Conservation (phyloP, 1,140 invertebrate species). For the Proctacanthus coquilletti region DNA sequence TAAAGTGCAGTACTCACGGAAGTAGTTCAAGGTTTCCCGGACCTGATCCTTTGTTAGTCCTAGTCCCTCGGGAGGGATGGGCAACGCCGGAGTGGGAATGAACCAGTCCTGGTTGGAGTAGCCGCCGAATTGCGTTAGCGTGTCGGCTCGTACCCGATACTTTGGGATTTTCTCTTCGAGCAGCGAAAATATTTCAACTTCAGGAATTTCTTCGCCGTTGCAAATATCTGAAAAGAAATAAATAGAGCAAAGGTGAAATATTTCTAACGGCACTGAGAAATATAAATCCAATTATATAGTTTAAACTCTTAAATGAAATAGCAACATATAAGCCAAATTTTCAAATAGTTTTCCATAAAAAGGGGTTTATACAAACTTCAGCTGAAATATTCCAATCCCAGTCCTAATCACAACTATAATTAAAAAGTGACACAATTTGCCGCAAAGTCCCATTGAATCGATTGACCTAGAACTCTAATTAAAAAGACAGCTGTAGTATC, state of each 20-base stretch:
- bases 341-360: too few relatives aligned
- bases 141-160: slow-evolving; percentile 85
- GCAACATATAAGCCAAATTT: background rate
- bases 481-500: too few relatives aligned
- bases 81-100: slow-evolving; percentile 69
- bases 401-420: background rate
- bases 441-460: too few relatives aligned
- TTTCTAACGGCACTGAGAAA: background rate
- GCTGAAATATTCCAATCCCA: background rate
- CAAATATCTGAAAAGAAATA: slow-evolving; percentile 57
- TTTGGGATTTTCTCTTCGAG: slow-evolving; percentile 89
- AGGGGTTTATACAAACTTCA: background rate
- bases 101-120: slow-evolving; percentile 93
- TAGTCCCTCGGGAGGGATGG: slow-evolving; percentile 55
- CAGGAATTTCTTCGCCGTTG: slow-evolving; percentile 68
- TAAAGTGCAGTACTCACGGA: slow-evolving; percentile 61
- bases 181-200: slow-evolving; percentile 90
- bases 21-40: slow-evolving; percentile 91
- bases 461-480: too few relatives aligned
- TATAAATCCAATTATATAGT: background rate
- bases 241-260: slow-evolving; percentile 5
- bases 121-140: slow-evolving; percentile 83
- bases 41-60: slow-evolving; percentile 87
- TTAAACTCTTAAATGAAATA: background rate
- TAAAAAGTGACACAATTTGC: too few relatives aligned